A percentile compares a stretch with the other conserved stretches of the same genome.
Evolutionary conservation across 2,888 invertebrate species (phyloP).

Genomic region (Himalopsyche anomala): DNA sequence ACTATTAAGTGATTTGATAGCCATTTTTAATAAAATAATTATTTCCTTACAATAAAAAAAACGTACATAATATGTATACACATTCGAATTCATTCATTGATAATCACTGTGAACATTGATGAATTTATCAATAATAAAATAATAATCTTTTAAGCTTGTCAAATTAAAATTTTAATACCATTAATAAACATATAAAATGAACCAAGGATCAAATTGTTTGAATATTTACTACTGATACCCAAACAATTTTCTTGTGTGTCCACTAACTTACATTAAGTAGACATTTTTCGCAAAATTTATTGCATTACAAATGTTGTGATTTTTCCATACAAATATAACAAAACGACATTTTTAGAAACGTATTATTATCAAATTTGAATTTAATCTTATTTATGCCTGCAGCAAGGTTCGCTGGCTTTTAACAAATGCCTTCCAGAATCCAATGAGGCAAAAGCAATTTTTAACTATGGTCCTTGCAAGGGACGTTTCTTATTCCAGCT

Average conservation of each 20-base stretch:
- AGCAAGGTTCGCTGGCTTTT: constrained; percentile 55
- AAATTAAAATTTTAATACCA: too few species aligned
- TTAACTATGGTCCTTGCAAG: constrained; percentile 53
- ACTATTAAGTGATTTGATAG: too few species aligned
- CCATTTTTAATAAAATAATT: too few species aligned
- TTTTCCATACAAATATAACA: constrained; percentile 1
- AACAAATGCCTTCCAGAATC: constrained; percentile 55
- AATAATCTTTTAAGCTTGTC: too few species aligned
- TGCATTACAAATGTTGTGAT: constrained; percentile 51
- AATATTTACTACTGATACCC: too few species aligned
- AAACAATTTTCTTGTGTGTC: not conserved
- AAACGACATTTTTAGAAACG: constrained; percentile 44
- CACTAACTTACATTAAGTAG: constrained; percentile 27
- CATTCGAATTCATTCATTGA: too few species aligned
- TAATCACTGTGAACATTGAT: too few species aligned
- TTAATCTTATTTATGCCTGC: constrained; percentile 60
- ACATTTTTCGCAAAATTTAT: constrained; percentile 41
- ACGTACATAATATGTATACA: too few species aligned
- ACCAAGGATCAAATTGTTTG: constrained; percentile 8
- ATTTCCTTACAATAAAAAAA: too few species aligned
- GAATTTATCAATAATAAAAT: too few species aligned
- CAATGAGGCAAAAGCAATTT: constrained; percentile 63
- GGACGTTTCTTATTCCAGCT: constrained; percentile 54
- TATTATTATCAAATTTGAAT: constrained; percentile 64
- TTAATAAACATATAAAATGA: too few species aligned